A percentile compares a stretch with the other conserved stretches of the same genome.
Evolutionary conservation across 2,797 vertebrate species (phyloP).

Genomic region (Muscicapa striata): DNA sequence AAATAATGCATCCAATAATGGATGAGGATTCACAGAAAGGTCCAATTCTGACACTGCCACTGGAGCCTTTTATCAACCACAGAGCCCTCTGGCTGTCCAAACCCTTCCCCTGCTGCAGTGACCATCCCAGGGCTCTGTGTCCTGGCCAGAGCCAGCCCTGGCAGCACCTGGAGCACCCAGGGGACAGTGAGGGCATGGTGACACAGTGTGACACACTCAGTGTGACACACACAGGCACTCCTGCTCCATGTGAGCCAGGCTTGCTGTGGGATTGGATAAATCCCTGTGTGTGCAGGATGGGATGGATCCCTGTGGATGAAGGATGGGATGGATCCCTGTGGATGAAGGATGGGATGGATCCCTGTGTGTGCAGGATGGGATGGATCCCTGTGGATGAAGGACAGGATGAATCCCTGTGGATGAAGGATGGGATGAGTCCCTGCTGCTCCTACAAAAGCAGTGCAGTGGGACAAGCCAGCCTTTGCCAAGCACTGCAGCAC

Average conservation of each 20-base stretch:
- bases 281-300: no score
- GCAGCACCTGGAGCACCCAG: fast-evolving
- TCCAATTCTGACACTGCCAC: fast-evolving
- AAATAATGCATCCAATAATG: fast-evolving
- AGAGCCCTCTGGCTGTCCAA: background rate
- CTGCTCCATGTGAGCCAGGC: no score
- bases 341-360: background rate
- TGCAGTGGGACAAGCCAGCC: background rate
- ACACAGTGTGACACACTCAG: background rate
- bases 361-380: background rate
- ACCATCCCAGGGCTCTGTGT: fast-evolving
- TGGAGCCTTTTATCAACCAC: fast-evolving
- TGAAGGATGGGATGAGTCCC: fast-evolving
- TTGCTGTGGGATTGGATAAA: no score
- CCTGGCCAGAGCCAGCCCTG: fast-evolving
- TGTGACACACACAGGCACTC: no score
- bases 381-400: fast-evolving
- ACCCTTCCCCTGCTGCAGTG: background rate
- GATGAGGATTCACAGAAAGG: fast-evolving
- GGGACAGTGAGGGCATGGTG: background rate
- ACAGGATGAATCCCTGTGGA: fast-evolving
- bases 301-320: fast-evolving
- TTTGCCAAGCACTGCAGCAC: fast-evolving
- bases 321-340: fast-evolving
- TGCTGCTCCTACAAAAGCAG: background rate